Conservation (phyloP, 2,888 invertebrate species). For the Rhimphoctona megacephalus region DNA sequence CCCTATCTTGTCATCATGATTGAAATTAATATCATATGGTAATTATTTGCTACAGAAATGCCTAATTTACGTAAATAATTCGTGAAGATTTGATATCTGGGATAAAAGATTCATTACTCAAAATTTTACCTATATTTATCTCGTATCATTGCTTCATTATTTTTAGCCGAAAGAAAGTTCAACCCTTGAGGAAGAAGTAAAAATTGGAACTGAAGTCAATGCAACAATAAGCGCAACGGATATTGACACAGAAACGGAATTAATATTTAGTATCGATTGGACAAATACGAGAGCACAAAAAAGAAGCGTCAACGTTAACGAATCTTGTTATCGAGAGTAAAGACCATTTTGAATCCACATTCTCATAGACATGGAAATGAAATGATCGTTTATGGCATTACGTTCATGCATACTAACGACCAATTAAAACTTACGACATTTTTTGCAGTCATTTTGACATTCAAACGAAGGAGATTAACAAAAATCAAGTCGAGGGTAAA, state of each 20-base stretch:
- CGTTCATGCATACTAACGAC: no score
- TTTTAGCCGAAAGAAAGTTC: conserved; percentile 85
- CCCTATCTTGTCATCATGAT: no score
- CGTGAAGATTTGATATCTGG: no score
- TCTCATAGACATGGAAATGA: no score
- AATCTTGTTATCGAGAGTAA: conserved; percentile 68
- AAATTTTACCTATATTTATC: not conserved
- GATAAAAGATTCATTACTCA: not conserved
- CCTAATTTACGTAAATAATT: no score
- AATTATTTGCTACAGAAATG: no score
- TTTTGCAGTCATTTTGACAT: conserved; percentile 85
- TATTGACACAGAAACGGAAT: conserved; percentile 87
- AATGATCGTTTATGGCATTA: no score
- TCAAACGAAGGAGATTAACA: conserved; percentile 79
- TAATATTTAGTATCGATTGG: conserved; percentile 88
- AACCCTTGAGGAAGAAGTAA: conserved; percentile 87
- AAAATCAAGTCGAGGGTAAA: conserved; percentile 83
- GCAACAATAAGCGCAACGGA: conserved; percentile 86
- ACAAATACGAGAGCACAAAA: conserved; percentile 82
- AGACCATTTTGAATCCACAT: not conserved
- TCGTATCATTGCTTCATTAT: conserved; percentile 4
- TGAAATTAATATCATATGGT: no score
- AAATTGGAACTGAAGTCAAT: conserved; percentile 83
- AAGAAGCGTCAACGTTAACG: conserved; percentile 76
- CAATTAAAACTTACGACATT: not conserved